Base-by-base conservation (phyloP, 1,140 invertebrate genomes). In the Penaeus vannamei region DNA sequence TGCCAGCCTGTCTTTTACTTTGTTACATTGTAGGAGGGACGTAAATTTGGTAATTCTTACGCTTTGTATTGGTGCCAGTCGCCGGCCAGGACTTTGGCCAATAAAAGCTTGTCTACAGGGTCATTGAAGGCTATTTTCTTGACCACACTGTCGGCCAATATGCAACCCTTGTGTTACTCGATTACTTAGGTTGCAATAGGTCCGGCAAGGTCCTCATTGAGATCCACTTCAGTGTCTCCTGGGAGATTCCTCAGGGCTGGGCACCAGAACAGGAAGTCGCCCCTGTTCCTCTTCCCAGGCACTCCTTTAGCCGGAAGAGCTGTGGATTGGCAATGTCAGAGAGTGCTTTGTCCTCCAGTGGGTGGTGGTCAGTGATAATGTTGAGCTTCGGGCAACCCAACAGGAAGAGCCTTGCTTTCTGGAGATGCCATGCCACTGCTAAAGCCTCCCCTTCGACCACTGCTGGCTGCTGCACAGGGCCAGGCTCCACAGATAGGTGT, bases 351-450 rank as follows among this genome's bases (percentile, higher is more conserved):
- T 77, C 29, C 72, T 29, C 72, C 72, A 77, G 72, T 29, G n/a
- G 32, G 72, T 32, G 72, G 72, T 77, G 72, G 72, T 77, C 29
- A 77, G 72, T 77, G 14, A 77, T 29, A 22, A 77, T 20, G 72
- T 14, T 22, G 32, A 77, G 72, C 19, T 77, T 77, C 14, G 72
- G 19, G 72, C 29, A 77, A 14, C 72, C 72, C 29, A 77, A 77
- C 72, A 77, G 72, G 32, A 77, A 77, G 20, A 77, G 72, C 72
- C 72, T 77, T 20, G 72, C 72, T 29, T 77, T 77, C 19, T 77
- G 72, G 29, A 77, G 72, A 29, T 29, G 32, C 72, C 72, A 77
- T 32, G 32, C 72, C 20, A 77, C 72, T 20, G 72, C 72, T 20
- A 29, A 29, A 17, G 72, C 72, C 72, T 77, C 72, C 29, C 72